Percentiles rank a stretch among this genome's conserved stretches.
Conservation (phyloP, 1,140 invertebrate genomes). For the Proctacanthus coquilletti region DNA sequence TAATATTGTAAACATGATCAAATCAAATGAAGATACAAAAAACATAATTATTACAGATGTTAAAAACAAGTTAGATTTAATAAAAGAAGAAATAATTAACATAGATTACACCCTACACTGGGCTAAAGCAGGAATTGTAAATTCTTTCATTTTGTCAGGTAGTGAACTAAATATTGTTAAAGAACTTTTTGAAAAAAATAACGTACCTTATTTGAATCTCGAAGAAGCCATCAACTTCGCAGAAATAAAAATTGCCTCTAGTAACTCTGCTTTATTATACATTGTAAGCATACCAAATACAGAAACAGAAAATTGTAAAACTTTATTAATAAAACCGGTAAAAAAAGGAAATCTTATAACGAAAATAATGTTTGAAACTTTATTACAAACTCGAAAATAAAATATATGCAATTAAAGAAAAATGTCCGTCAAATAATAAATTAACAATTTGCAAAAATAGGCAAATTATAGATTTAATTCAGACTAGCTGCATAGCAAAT, state of each 20-base stretch:
- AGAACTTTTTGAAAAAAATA: constrained; percentile 4
- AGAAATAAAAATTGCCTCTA: constrained; percentile 6
- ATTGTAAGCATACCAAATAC: no score
- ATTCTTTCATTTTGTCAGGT: constrained; percentile 5
- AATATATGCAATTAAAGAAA: no score
- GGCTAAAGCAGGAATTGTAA: constrained; percentile 6
- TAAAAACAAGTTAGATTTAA: constrained; percentile 4
- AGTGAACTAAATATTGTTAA: constrained; percentile 4
- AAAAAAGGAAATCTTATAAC: no score
- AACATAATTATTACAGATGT: neutral
- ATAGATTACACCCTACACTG: constrained; percentile 1
- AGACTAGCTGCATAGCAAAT: no score
- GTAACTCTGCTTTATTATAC: no score
- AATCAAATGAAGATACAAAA: neutral
- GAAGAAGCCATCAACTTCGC: constrained; percentile 5
- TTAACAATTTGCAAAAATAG: no score
- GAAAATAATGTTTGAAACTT: no score
- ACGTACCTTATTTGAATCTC: constrained; percentile 3
- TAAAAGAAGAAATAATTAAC: constrained; percentile 7
- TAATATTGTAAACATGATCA: constrained; percentile 4
- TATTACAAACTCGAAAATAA: no score
- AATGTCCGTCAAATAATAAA: no score
- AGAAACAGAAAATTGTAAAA: no score
- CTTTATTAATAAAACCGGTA: no score
- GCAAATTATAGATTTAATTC: no score